These are phyloP conservation scores for Cladopsammia gracilis DNA, from an alignment of 64 coral and sea anemone genomes.

Conservation along the genomic window DNA sequence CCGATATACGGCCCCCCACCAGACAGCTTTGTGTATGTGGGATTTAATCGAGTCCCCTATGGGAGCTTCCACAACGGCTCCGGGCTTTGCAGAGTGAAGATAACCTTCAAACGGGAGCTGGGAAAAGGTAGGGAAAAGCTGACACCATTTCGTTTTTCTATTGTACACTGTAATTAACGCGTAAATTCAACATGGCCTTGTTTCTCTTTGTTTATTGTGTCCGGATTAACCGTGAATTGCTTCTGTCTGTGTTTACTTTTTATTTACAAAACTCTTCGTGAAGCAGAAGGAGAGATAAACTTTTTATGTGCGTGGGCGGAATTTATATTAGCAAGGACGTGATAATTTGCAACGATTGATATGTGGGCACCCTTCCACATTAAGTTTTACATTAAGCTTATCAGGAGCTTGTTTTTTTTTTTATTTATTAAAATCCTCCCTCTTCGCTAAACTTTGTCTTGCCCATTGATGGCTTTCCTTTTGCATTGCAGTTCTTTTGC, in stretches of 20 bases:
- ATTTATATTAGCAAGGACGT: conserved; percentile 49
- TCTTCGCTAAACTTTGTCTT: no score
- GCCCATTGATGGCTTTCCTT: no score
- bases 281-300: background rate
- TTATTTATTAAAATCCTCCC: no score
- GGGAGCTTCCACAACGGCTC: conserved; percentile 69
- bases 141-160: background rate
- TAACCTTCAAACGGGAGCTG: conserved; percentile 43
- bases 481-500: background rate
- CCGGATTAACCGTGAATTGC: conserved; percentile 20
- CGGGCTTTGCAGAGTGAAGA: conserved; percentile 71
- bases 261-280: conserved; percentile 17
- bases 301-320: background rate
- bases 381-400: background rate
- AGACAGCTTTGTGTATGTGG: conserved; percentile 58
- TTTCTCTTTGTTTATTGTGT: background rate
- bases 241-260: conserved; percentile 30
- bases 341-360: conserved; percentile 46
- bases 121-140: conserved; percentile 31
- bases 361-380: conserved; percentile 27
- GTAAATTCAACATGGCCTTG: no score
- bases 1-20: conserved; percentile 57
- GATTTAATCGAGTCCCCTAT: conserved; percentile 75
- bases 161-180: background rate
- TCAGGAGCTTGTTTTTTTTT: no score